Base-by-base conservation (phyloP, 2,113 vertebrate species). In the Anseranas semipalmata region DNA sequence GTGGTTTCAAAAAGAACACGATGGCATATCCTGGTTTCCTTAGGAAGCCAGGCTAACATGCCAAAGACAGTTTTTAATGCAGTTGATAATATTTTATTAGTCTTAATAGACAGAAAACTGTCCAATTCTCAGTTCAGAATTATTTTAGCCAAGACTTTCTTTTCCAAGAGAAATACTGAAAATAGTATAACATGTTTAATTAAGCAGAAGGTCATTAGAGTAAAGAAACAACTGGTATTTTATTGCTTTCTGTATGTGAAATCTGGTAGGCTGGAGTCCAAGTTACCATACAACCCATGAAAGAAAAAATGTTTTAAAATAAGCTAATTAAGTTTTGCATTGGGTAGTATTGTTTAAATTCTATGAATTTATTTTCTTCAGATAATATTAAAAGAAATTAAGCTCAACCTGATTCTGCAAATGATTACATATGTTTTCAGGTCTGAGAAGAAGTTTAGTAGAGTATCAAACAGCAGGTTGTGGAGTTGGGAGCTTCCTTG, bases 391-490 rank as follows among this genome's bases (percentile, higher is more conserved):
- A 75, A 68, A 86, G 39, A 71, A 85, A 32, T 10, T 10, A 85
- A 82, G 24, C n/a, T 24, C 8, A 74, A 63, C n/a, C 19, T 28
- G 46, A 7, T 81, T 39, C 16, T 83, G 53, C 55, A 68, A 70
- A 6, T 16, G 12, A 13, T 52, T 71, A 27, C 28, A 15, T 52
- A 35, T 10, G 17, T 52, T 71, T 52, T 18, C 6, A 5, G 41
- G 27, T 2, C 27, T 45, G 50, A 71, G 59, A 48, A 9, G 39
- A 22, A 59, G 68, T 52, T 35, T 59, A 79, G 33, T 8, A 5
- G 27, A 62, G 1, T 15, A 6, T 48, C 41, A 35, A 6, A 13
- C n/a, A 12, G 11, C 24, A 0, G 4, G 11, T 1, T 39, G 70
- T 27, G 67, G 63, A 58, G 32, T 45, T n/a, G 5, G 39, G 33